Percentiles rank a stretch among this genome's conserved stretches.
Conservation (phyloP, 2,797 vertebrate genomes). For the Gambelia wislizenii region DNA sequence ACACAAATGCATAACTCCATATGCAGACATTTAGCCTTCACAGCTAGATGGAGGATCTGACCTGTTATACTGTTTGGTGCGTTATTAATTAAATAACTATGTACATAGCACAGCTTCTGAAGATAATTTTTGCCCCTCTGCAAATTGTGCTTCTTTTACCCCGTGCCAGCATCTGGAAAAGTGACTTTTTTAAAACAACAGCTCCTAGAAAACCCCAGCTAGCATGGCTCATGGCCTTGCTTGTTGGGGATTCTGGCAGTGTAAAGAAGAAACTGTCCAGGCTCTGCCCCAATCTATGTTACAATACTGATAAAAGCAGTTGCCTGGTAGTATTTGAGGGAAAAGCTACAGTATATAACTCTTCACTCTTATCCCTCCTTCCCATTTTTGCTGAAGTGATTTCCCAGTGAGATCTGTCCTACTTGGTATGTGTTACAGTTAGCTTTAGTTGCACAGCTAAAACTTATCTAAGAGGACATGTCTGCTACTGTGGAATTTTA, state of each 20-base stretch:
- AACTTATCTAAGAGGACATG: background rate
- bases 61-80: too few relatives aligned
- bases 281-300: background rate
- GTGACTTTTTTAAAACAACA: background rate
- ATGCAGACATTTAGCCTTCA: too few relatives aligned
- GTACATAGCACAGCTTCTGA: too few relatives aligned
- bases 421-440: background rate
- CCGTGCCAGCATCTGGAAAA: background rate
- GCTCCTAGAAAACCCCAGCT: background rate
- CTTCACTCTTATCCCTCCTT: background rate
- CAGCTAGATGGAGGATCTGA: too few relatives aligned
- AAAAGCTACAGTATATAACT: background rate
- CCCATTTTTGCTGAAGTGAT: background rate
- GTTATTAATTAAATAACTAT: too few relatives aligned
- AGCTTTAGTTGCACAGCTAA: background rate
- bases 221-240: background rate
- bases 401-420: background rate
- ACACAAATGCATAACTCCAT: too few relatives aligned
- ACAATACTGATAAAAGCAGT: background rate
- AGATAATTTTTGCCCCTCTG: too few relatives aligned
- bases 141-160: background rate
- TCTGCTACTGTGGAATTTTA: constrained; percentile 5
- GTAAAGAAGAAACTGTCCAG: too few relatives aligned
- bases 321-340: background rate
- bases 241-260: too few relatives aligned